Evolutionary conservation across 1,140 invertebrate species (phyloP), one percentile per base, ranked within the genome.

Genomic region (Propsilocerus akamusi): DNA sequence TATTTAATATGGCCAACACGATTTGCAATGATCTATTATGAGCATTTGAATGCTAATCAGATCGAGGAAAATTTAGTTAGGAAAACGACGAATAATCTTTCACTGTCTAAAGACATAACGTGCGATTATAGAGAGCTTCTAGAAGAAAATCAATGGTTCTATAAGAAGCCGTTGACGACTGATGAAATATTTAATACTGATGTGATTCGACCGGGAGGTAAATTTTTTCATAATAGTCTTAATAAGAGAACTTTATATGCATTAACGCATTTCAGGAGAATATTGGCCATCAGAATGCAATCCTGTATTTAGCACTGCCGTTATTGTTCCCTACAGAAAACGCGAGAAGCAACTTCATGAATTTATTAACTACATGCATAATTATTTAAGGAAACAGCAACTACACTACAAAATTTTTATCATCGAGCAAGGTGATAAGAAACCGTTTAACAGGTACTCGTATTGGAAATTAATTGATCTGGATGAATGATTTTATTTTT

Each of bases 401-500:
- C 72, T 97, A 17, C 72, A 78, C 55, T 80, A 80, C 58, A 71
- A 78, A 50, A 89, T 98, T 57, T 89, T 88, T 68, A 76, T 98
- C 1, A 75, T 96, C 6, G 91, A 97, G 67, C 94, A 97, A 69
- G 76, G 75, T 49, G 72, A 77, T 48, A 68, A 72, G 4, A 67
- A 71, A 46, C 81, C 85, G 11, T 97, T 97, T 59, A 98, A 97
- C 71, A n/a, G n/a, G n/a, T n/a, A n/a, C n/a, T n/a, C n/a, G n/a
- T n/a, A n/a, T n/a, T n/a, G n/a, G n/a, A n/a, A n/a, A n/a, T n/a
- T n/a, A n/a, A n/a, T n/a, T n/a, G n/a, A n/a, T n/a, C n/a, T n/a
- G n/a, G n/a, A n/a, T n/a, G n/a, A n/a, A n/a, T n/a, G n/a, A n/a
- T n/a, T n/a, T n/a, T n/a, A n/a, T n/a, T n/a, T n/a, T n/a, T n/a